A percentile compares a stretch with the other conserved stretches of the same genome.
Evolutionary conservation across 2,113 vertebrate species (phyloP).

Genomic region (Tangachromis dhanisi): DNA sequence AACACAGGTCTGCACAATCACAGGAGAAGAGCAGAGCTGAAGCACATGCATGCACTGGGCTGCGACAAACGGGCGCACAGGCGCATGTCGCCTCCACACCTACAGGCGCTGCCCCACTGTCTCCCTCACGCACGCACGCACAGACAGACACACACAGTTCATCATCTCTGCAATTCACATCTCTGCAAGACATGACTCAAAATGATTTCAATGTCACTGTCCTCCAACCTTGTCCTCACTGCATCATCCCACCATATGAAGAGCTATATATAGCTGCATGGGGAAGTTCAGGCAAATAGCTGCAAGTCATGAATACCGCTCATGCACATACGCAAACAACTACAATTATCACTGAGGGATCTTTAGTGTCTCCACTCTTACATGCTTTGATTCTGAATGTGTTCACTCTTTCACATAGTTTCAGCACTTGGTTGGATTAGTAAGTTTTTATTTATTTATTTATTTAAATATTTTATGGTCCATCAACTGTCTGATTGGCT

Average conservation of each 20-base stretch:
- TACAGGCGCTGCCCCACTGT: neutral
- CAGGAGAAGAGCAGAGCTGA: neutral
- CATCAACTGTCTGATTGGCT: neutral
- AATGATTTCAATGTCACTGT: constrained; percentile 44
- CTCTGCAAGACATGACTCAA: constrained; percentile 26
- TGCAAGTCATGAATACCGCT: constrained; percentile 42
- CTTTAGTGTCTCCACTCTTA: neutral
- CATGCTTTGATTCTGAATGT: neutral
- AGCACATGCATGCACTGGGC: neutral
- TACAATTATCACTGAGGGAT: neutral
- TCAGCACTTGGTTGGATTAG: neutral
- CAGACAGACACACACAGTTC: neutral
- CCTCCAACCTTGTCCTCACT: constrained; percentile 38
- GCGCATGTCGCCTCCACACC: neutral
- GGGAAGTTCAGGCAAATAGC: constrained; percentile 44
- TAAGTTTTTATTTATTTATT: neutral
- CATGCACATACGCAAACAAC: neutral
- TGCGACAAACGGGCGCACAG: neutral
- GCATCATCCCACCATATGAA: constrained; percentile 52
- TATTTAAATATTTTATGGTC: neutral
- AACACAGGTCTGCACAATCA: constrained; percentile 17
- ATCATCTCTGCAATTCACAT: constrained; percentile 22
- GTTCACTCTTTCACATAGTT: neutral
- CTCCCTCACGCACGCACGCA: neutral
- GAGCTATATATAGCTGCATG: constrained; percentile 58